Evolutionary conservation across 1,140 invertebrate genomes (phyloP).

Genomic region (Ips typographus): DNA sequence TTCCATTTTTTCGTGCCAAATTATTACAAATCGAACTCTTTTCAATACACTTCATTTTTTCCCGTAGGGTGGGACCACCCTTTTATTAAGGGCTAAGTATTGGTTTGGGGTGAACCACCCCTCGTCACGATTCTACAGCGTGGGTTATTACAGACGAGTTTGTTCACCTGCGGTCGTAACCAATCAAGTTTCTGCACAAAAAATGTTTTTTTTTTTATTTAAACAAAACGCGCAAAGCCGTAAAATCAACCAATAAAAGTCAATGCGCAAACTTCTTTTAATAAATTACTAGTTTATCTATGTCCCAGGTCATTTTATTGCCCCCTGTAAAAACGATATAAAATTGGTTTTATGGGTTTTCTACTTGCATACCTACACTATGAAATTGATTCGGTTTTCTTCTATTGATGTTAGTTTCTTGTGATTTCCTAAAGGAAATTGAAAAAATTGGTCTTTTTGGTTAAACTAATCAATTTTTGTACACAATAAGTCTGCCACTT

Average conservation of each 20-base stretch:
- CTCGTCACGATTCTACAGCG: not conserved
- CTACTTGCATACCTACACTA: not conserved
- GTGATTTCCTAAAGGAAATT: too few relatives aligned
- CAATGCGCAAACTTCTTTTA: conserved; percentile 11
- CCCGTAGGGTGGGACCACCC: conserved; percentile 6
- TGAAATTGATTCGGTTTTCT: too few relatives aligned
- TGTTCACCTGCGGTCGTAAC: not conserved
- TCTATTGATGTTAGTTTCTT: too few relatives aligned
- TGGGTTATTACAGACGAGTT: not conserved
- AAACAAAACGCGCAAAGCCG: not conserved
- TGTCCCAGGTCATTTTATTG: conserved; percentile 8
- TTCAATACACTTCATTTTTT: conserved; percentile 8
- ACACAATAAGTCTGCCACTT: too few relatives aligned
- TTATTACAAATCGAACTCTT: conserved; percentile 18
- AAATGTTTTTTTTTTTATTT: not conserved
- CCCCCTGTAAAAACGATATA: conserved; percentile 15
- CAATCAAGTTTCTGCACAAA: not conserved
- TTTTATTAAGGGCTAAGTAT: conserved; percentile 10
- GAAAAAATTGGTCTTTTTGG: too few relatives aligned
- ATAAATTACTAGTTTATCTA: conserved; percentile 19
- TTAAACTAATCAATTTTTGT: too few relatives aligned
- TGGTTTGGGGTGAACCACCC: conserved; percentile 18
- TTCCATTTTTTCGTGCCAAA: conserved; percentile 21
- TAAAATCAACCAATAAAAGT: conserved; percentile 3
- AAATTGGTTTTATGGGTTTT: conserved; percentile 21